Percentiles rank a stretch among this genome's conserved stretches.
These are phyloP conservation scores for Sacculina carcini DNA, from an alignment of 2,888 invertebrate species.

Conservation along the genomic window DNA sequence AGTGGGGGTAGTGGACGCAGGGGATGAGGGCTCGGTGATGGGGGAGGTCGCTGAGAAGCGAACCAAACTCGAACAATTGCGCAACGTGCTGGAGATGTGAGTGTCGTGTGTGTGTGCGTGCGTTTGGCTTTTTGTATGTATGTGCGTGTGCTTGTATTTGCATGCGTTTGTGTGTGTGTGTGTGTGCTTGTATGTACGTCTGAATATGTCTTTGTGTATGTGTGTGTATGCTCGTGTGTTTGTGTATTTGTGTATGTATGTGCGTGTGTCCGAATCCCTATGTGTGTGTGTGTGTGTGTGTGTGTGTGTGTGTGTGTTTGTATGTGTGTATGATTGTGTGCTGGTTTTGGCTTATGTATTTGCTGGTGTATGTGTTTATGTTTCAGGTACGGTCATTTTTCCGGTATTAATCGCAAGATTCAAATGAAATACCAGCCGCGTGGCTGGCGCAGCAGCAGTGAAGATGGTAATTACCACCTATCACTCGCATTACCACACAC, in stretches of 20 bases:
- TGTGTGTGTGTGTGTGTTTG: background rate
- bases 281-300: background rate
- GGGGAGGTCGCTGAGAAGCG: conserved; percentile 93
- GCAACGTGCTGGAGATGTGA: conserved; percentile 97
- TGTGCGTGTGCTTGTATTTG: background rate
- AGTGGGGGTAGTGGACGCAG: no score
- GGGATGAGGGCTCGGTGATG: no score
- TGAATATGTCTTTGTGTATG: background rate
- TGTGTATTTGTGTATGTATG: background rate
- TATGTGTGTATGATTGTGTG: background rate
- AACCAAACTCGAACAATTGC: conserved; percentile 85
- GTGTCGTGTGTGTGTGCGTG: conserved; percentile 17
- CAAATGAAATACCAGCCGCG: conserved; percentile 98
- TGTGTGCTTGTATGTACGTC: background rate
- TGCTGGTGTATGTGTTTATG: conserved; percentile 12
- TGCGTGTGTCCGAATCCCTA: background rate
- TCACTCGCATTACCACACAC: no score
- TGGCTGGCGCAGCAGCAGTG: conserved; percentile 69
- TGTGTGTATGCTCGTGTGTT: background rate
- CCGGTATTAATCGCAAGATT: conserved; percentile 97
- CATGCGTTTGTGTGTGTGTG: background rate
- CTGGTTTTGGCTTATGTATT: background rate
- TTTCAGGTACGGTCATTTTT: conserved; percentile 89
- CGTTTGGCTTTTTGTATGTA: conserved; percentile 6
- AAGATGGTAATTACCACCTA: conserved; percentile 79